Evolutionary conservation across 2,888 invertebrate species (phyloP), one percentile per base, ranked within the genome.

Genomic region (Macrophya alboannulata): DNA sequence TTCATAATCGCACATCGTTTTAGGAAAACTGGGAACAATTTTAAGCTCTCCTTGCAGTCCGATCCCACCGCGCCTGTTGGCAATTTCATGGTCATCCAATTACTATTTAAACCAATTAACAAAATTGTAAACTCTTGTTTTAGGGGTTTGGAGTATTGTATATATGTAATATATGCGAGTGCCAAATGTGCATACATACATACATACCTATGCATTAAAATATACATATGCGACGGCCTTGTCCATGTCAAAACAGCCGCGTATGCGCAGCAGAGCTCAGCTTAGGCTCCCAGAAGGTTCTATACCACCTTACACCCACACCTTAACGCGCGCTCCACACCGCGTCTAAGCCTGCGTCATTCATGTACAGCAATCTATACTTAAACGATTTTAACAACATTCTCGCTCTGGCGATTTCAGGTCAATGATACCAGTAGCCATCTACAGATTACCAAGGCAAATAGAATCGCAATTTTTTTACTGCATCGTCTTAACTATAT

Each of bases 381-480:
- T 68, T 17, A 1, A 17, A 8, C 68, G 68, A 68, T 68, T 68
- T 25, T 68, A 68, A 68, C 31, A 37, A 68, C 37, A 17, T 68
- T 6, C 15, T 37, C 0, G 68, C 17, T 8, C 68, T 37, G 4
- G 68, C 15, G 37, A 68, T 68, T 68, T 68, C 12, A 37, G 68
- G 68, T 68, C 68, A 68, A 68, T 37, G 68, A 68, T 68, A 68
- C 68, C 37, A 37, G 17, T 31, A 31, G 68, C 37, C 15, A 25
- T 37, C 37, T 17, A 68, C 62, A 37, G 37, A 68, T 68, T 68
- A 12, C 62, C 62, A 55, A 62, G 21, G 12, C 10, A 62, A 25
- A 25, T 12, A 25, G 25, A 62, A 25, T 25, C 25, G 62, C 62
- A 21, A 62, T n/a, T 55, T 55, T 55, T 62, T 2, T 62, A 21